These are phyloP conservation scores for Carposina sasakii DNA, from an alignment of 1,140 invertebrate species.

Conservation along the genomic window DNA sequence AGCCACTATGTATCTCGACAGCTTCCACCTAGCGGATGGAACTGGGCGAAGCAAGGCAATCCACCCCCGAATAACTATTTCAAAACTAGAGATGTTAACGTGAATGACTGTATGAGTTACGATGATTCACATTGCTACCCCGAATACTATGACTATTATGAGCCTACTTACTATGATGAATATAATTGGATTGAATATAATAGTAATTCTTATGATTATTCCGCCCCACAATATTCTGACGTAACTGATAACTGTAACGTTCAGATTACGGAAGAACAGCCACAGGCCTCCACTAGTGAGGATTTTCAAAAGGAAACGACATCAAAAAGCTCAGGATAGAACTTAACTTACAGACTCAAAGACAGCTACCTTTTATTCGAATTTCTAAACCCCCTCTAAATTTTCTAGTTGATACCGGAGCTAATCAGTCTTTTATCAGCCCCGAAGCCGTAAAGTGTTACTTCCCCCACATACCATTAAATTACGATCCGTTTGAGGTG, in stretches of 20 bases:
- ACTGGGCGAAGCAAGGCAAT: neutral
- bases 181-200: neutral
- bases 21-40: neutral
- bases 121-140: no score
- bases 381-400: neutral
- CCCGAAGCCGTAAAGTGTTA: neutral
- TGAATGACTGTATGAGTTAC: neutral
- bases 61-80: neutral
- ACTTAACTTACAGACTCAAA: conserved; percentile 1
- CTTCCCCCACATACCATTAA: neutral
- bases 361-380: neutral
- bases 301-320: neutral
- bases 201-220: neutral
- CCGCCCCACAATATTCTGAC: neutral
- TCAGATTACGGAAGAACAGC: neutral
- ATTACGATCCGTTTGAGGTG: neutral
- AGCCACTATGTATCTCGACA: neutral
- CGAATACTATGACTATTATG: neutral
- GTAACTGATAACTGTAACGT: neutral
- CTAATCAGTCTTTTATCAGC: neutral
- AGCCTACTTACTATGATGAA: neutral
- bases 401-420: neutral
- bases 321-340: conserved; percentile 2
- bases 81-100: neutral
- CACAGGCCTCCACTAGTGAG: neutral